Evolutionary conservation across 2,113 vertebrate genomes (phyloP).

Genomic region (Alosa alosa): DNA sequence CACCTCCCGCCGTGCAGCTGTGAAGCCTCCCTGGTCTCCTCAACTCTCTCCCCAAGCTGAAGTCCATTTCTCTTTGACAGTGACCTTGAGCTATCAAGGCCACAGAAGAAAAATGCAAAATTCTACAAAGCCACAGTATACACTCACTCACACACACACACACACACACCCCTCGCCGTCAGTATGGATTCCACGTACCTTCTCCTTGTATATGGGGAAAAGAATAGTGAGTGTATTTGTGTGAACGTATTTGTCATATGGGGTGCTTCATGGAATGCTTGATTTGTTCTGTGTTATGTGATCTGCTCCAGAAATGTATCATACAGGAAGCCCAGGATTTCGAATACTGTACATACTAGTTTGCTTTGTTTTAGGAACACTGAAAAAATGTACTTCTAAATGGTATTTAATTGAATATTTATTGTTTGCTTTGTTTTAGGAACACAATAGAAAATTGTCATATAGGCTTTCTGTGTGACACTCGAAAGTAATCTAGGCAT

Average conservation of each 20-base stretch:
- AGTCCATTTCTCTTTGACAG: conserved; percentile 32
- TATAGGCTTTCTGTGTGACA: not conserved
- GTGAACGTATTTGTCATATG: not conserved
- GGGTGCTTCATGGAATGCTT: not conserved
- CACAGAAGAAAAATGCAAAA: conserved; percentile 4
- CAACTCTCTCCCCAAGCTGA: conserved; percentile 17
- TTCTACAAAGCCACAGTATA: not conserved
- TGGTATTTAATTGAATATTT: not conserved
- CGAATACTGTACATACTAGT: too few relatives aligned
- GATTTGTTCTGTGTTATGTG: not conserved
- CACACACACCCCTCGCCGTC: not conserved
- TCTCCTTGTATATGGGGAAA: not conserved
- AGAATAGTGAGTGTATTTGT: not conserved
- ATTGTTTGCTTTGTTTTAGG: not conserved
- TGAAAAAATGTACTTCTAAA: not conserved
- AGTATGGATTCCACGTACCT: not conserved
- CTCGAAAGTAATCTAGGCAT: not conserved
- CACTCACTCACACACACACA: not conserved
- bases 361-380: too few relatives aligned
- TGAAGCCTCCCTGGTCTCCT: conserved; percentile 18
- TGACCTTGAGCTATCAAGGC: conserved; percentile 52
- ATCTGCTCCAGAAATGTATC: not conserved
- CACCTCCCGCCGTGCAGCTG: not conserved
- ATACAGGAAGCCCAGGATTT: not conserved
- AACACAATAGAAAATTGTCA: not conserved